Evolutionary conservation across 2,888 invertebrate genomes (phyloP), one percentile per base, ranked within the genome.

Genomic region (Silvanus unidentatus): DNA sequence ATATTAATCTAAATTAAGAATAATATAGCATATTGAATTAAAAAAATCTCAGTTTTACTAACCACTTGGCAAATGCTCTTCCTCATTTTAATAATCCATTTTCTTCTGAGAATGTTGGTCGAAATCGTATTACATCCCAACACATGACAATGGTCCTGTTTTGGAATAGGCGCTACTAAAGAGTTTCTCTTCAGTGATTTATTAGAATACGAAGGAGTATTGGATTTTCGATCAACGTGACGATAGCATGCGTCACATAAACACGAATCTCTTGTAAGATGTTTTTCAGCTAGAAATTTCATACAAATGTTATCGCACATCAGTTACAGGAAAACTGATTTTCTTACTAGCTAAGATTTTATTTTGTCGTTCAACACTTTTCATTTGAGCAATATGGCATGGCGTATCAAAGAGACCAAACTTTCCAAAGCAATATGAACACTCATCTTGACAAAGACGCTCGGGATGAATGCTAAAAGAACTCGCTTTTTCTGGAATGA

Each of bases 211-310:
- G 81, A 81, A 0, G 83, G 81, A 43, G 79, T 81, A 72, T 84
- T 85, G 40, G 88, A 86, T 55, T 88, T 86, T 40, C 89, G 77
- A 71, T 90, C 89, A 41, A 91, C 86, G 64, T 88, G 88, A 0
- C 90, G 80, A 70, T 88, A 90, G 65, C 91, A 91, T 8, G 90
- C 89, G 69, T 90, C 89, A 68, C 91, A 91, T 13, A 91, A 75
- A 57, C 91, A 91, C 41, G 88, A 89, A 70, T 90, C 89, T 49
- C 84, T 81, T 0, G 87, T 87, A 43, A 90, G 73, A 64, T 89
- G 88, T 69, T 86, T 85, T 63, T 89, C 90, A 57, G 84, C 85
- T 86, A 60, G 22, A 68, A 62, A n/a, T n/a, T n/a, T 32, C 8
- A 32, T 12, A 4, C 10, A 32, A 37, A 37, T 32, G n/a, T 32